phyloP scores from a whole-genome alignment of 2,113 vertebrate species.

The Anseranas semipalmata region DNA sequence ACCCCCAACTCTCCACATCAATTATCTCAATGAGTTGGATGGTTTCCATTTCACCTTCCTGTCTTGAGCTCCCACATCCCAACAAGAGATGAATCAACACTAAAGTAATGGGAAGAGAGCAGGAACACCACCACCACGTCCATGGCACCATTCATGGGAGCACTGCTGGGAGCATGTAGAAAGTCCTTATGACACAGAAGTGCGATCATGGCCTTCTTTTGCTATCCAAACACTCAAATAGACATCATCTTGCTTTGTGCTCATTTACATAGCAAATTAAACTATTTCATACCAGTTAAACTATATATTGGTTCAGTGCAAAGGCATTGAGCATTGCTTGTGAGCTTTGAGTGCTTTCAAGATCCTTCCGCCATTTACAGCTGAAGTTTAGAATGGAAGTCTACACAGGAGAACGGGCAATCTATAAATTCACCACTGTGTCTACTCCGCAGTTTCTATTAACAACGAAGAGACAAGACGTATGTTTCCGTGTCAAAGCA shows the following conservation, averaged over 20 bases:
- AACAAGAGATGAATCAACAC: background rate
- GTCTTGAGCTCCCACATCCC: background rate
- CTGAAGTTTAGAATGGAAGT: background rate
- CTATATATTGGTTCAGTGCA: background rate
- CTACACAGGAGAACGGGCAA: background rate
- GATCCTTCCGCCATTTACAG: background rate
- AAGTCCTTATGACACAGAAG: fast-evolving
- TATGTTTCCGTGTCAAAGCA: background rate
- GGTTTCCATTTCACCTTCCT: background rate
- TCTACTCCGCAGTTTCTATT: background rate
- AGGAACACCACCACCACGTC: background rate
- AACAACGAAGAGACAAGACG: background rate
- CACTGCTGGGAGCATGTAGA: fast-evolving
- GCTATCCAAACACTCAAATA: background rate
- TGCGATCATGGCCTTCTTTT: fast-evolving
- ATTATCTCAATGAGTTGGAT: background rate
- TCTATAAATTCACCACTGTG: background rate
- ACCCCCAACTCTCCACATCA: background rate
- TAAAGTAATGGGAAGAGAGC: background rate
- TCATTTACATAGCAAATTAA: fast-evolving
- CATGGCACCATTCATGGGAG: background rate
- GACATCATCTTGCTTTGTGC: background rate
- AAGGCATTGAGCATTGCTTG: fast-evolving
- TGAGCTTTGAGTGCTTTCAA: fast-evolving
- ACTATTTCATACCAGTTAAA: background rate